Percentiles rank a stretch among this genome's conserved stretches.
These are phyloP conservation scores for Spicauda simplicius DNA, from an alignment of 2,888 invertebrate species.

Conservation along the genomic window DNA sequence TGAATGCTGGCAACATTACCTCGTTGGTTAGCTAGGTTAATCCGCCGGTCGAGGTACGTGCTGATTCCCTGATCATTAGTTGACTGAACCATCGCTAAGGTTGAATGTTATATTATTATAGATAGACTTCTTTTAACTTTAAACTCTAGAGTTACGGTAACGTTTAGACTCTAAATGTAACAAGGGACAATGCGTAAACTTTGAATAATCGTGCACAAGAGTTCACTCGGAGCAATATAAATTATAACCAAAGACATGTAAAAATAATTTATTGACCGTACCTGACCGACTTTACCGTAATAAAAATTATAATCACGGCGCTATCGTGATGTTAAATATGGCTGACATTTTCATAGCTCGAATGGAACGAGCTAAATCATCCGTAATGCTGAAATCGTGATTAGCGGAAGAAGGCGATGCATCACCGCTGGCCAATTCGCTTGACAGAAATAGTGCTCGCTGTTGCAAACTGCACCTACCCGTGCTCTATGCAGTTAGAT, in stretches of 20 bases:
- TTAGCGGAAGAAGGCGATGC: slow-evolving; percentile 29
- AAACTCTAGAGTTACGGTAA: too few relatives aligned
- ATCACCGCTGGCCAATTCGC: slow-evolving; percentile 20
- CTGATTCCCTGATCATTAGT: too few relatives aligned
- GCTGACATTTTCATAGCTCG: not conserved
- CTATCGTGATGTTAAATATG: slow-evolving; percentile 9
- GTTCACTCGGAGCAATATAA: not conserved
- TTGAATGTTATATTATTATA: too few relatives aligned
- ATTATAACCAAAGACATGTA: not conserved
- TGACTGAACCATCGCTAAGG: too few relatives aligned
- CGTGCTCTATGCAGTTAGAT: not conserved
- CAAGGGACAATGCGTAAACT: too few relatives aligned
- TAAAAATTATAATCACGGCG: not conserved
- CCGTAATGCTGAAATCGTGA: slow-evolving; percentile 31
- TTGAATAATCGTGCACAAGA: too few relatives aligned
- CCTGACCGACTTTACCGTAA: not conserved
- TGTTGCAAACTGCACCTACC: slow-evolving; percentile 8
- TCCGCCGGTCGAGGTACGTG: too few relatives aligned
- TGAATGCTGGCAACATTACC: too few relatives aligned
- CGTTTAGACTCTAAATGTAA: too few relatives aligned
- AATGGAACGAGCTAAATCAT: slow-evolving; percentile 19
- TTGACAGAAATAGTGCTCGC: slow-evolving; percentile 25
- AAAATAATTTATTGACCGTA: not conserved
- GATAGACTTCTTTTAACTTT: too few relatives aligned
- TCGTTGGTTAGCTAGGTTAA: too few relatives aligned